A percentile compares a stretch with the other conserved stretches of the same genome.
Conservation (phyloP, 2,113 vertebrate species). For the Ptilorrhoa leucosticta region DNA sequence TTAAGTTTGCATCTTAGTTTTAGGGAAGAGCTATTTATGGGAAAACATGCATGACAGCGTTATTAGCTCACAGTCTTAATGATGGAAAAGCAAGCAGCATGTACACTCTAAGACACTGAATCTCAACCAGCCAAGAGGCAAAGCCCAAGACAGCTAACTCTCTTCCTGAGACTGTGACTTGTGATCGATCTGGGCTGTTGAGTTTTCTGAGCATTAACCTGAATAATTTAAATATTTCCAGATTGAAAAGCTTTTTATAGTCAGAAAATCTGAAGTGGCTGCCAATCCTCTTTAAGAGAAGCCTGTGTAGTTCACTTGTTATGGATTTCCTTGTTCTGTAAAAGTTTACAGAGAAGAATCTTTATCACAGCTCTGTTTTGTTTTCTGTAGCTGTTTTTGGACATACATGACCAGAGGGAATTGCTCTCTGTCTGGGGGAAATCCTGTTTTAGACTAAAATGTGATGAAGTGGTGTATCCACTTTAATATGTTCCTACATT, state of each 20-base stretch:
- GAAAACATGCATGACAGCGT: neutral
- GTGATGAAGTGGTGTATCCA: neutral
- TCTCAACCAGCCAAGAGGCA: neutral
- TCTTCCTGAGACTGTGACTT: neutral
- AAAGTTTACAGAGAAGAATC: neutral
- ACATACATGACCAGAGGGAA: neutral
- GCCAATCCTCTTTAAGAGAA: neutral
- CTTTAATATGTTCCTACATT: neutral
- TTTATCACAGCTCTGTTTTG: neutral
- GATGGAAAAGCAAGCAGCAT: neutral
- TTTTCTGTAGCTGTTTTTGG: neutral
- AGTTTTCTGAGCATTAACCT: neutral
- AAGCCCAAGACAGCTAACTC: neutral
- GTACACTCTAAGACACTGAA: fast-evolving
- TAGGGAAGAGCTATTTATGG: neutral
- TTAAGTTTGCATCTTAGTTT: neutral
- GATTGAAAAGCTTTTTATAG: neutral
- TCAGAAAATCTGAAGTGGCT: neutral
- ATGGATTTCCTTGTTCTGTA: neutral
- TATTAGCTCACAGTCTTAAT: neutral
- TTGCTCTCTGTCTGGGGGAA: neutral
- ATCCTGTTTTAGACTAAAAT: neutral
- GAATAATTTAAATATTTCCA: neutral
- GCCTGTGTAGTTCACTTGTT: neutral
- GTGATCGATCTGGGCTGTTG: neutral